Percentiles rank a stretch among this genome's conserved stretches.
phyloP scores from a whole-genome alignment of 2,113 vertebrate genomes.

The Lycaon pictus region DNA sequence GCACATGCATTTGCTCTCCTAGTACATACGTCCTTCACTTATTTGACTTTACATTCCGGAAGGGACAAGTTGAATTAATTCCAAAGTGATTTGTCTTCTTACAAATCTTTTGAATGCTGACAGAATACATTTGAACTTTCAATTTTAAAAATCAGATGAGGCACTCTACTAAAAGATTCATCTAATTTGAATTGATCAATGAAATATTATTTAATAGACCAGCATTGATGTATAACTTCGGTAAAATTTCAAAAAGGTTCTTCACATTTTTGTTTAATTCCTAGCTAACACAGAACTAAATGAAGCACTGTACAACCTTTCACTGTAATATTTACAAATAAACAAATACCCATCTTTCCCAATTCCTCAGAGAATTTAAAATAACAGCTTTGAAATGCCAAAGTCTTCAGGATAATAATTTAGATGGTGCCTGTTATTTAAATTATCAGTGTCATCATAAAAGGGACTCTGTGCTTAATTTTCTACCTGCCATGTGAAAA shows the following conservation, averaged over 20 bases:
- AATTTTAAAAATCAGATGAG: neutral
- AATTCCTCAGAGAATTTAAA: constrained; percentile 47
- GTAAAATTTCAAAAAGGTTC: neutral
- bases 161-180: constrained; percentile 5
- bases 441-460: neutral
- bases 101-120: neutral
- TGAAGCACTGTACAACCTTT: neutral
- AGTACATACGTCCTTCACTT: neutral
- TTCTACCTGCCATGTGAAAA: constrained; percentile 49
- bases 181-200: constrained; percentile 31
- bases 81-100: neutral
- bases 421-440: neutral
- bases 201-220: constrained; percentile 37
- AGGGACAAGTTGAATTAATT: neutral
- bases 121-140: constrained; percentile 45
- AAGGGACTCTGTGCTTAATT: constrained; percentile 28
- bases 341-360: neutral
- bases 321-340: constrained; percentile 55
- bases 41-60: neutral
- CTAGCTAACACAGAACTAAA: constrained; percentile 6
- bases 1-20: neutral
- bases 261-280: constrained; percentile 56
- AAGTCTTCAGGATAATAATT: constrained; percentile 35
- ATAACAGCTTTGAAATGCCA: constrained; percentile 62
- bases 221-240: constrained; percentile 23